A percentile compares a stretch with the other conserved stretches of the same genome.
Evolutionary conservation across 2,797 vertebrate genomes (phyloP).

Genomic region (Enteromius mattozi): DNA sequence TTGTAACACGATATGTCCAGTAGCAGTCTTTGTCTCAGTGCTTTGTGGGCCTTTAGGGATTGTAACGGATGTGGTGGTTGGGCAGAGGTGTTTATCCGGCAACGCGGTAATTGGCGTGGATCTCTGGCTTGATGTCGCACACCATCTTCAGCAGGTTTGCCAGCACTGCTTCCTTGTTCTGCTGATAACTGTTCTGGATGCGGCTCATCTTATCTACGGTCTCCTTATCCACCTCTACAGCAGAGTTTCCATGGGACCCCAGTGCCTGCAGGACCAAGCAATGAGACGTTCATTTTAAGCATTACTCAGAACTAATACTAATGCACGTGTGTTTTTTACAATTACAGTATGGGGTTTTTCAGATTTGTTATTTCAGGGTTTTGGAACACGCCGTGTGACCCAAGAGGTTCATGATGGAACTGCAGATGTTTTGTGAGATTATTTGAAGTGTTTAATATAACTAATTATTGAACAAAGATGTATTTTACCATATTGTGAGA

Average conservation of each 20-base stretch:
- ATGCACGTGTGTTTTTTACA: neutral
- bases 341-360: neutral
- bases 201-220: constrained; percentile 74
- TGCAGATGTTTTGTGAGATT: neutral
- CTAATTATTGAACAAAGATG: neutral
- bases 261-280: constrained; percentile 71
- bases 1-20: constrained; percentile 43
- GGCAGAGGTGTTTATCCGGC: constrained; percentile 68
- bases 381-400: neutral
- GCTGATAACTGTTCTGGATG: constrained; percentile 79
- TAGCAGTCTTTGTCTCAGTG: constrained; percentile 53
- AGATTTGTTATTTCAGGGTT: neutral
- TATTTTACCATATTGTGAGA: neutral
- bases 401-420: neutral
- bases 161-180: constrained; percentile 78
- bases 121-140: constrained; percentile 82
- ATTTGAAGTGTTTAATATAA: neutral
- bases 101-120: constrained; percentile 81
- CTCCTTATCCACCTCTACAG: constrained; percentile 82
- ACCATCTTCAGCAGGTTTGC: constrained; percentile 77
- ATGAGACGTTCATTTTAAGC: neutral
- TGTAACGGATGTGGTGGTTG: constrained; percentile 14
- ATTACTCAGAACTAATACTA: neutral
- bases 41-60: constrained; percentile 21
- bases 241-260: constrained; percentile 84